These are phyloP conservation scores for Brachypteracias leptosomus DNA, from an alignment of 2,113 vertebrate species.

Conservation along the genomic window DNA sequence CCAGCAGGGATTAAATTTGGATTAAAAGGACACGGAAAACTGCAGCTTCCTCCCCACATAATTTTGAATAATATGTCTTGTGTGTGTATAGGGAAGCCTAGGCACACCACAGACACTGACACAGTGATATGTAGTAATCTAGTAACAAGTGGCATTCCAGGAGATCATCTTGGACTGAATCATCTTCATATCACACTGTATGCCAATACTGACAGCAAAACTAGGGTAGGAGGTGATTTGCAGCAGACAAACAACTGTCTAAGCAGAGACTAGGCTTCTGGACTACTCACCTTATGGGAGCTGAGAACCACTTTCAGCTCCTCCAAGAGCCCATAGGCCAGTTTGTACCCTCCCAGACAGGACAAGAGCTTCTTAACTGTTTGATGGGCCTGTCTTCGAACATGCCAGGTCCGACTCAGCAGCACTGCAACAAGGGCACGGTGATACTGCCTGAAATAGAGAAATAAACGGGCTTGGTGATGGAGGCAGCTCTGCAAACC, in stretches of 20 bases:
- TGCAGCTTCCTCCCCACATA: background rate
- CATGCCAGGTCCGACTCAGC: slow-evolving; percentile 85
- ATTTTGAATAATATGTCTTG: background rate
- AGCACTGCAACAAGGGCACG: slow-evolving; percentile 81
- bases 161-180: background rate
- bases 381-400: slow-evolving; percentile 89
- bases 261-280: background rate
- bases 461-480: background rate
- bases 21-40: background rate
- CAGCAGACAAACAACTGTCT: background rate
- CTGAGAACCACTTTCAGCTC: slow-evolving; percentile 86
- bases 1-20: background rate
- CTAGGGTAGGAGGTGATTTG: background rate
- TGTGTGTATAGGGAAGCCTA: background rate
- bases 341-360: slow-evolving; percentile 83
- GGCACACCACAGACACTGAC: background rate
- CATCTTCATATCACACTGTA: background rate
- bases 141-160: background rate
- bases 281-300: slow-evolving; percentile 85
- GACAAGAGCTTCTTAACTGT: slow-evolving; percentile 86
- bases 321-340: slow-evolving; percentile 88
- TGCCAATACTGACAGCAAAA: background rate
- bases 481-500: background rate
- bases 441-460: slow-evolving; percentile 85
- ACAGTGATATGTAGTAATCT: background rate